phyloP scores from a whole-genome alignment of 2,888 invertebrate genomes.

The Cosmia pyralina region DNA sequence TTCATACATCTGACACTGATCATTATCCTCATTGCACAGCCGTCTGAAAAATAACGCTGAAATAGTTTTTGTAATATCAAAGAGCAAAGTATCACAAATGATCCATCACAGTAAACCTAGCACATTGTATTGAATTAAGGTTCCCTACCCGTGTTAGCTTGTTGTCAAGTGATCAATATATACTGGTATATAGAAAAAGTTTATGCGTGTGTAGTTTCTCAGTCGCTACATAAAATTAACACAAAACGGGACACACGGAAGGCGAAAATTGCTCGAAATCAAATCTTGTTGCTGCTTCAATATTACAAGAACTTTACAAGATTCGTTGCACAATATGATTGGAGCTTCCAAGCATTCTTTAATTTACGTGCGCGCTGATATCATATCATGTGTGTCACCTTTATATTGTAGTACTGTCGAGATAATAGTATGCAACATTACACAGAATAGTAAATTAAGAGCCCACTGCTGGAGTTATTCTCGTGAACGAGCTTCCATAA shows the following conservation, averaged over 20 bases:
- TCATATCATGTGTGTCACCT: constrained; percentile 85
- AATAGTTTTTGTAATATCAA: constrained; percentile 90
- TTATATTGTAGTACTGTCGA: constrained; percentile 83
- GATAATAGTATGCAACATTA: constrained; percentile 68
- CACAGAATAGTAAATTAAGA: constrained; percentile 75
- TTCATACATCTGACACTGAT: constrained; percentile 88
- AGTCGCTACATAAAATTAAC: constrained; percentile 81
- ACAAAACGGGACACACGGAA: constrained; percentile 88
- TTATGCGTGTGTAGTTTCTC: constrained; percentile 88
- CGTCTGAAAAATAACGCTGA: constrained; percentile 87
- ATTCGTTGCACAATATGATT: constrained; percentile 91
- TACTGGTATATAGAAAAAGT: constrained; percentile 50
- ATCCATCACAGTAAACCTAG: constrained; percentile 54
- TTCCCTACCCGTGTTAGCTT: constrained; percentile 55
- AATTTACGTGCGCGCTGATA: constrained; percentile 82
- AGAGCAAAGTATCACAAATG: constrained; percentile 78
- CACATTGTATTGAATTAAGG: constrained; percentile 70
- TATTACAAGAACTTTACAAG: constrained; percentile 90
- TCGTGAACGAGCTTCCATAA: constrained; percentile 84
- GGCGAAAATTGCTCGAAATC: constrained; percentile 85
- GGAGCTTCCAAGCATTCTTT: constrained; percentile 90
- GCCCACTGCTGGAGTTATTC: constrained; percentile 79
- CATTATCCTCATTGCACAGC: constrained; percentile 88
- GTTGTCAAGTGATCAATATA: constrained; percentile 52
- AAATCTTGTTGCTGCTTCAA: constrained; percentile 89